Percentiles rank a stretch among this genome's conserved stretches.
Conservation (phyloP, 2,113 vertebrate species). For the Esox niger region DNA sequence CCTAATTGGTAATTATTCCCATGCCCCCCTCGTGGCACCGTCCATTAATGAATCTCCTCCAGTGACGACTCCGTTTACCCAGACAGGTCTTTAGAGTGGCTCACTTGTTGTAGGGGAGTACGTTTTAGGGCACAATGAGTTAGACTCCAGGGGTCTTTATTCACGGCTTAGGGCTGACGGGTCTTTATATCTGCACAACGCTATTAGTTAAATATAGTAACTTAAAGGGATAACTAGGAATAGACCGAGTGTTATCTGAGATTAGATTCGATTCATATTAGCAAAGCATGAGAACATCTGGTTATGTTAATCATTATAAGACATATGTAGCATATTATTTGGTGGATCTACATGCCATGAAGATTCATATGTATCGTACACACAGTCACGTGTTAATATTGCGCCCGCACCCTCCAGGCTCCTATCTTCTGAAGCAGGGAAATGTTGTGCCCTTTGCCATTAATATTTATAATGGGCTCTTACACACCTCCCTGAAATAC, state of each 20-base stretch:
- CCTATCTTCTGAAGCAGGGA: background rate
- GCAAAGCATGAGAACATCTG: background rate
- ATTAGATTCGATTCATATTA: background rate
- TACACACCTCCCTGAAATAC: constrained; percentile 17
- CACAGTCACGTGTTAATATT: constrained; percentile 1
- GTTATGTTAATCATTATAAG: background rate
- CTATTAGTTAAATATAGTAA: no score
- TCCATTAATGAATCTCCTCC: constrained; percentile 58
- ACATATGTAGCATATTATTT: background rate
- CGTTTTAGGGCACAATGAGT: background rate
- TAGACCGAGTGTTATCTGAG: background rate
- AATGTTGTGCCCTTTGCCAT: background rate
- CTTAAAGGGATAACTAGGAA: no score
- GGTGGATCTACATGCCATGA: background rate
- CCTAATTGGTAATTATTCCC: constrained; percentile 76
- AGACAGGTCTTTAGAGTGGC: constrained; percentile 26
- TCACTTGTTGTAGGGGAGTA: background rate
- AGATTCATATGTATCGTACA: constrained; percentile 4
- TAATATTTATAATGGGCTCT: constrained; percentile 14
- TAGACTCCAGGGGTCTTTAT: no score
- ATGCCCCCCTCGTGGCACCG: constrained; percentile 54
- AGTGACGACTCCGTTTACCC: constrained; percentile 29
- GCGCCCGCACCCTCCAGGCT: constrained; percentile 1
- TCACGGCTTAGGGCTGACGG: no score
- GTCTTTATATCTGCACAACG: no score